Evolutionary conservation across 1,140 invertebrate species (phyloP), one percentile per base, ranked within the genome.

Genomic region (Aphelenchoides besseyi): DNA sequence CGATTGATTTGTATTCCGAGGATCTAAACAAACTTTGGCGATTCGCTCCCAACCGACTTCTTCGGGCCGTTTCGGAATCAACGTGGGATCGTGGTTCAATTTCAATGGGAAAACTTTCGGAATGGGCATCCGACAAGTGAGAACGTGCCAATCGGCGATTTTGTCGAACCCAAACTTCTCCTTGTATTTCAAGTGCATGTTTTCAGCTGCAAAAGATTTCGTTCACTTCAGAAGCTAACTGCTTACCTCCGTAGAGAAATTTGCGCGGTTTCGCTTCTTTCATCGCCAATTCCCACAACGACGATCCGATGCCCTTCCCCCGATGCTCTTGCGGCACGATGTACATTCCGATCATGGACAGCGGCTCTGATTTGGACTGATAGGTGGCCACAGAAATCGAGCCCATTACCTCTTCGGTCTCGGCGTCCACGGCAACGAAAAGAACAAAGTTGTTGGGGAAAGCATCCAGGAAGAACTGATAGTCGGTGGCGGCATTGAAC

Each of bases 231-330:
- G n/a, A 29, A 0, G 0, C 36, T 29, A 28, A 53, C n/a, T 0
- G n/a, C 8, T 66, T 53, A 66, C 63, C 63, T 29, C 63, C 63
- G 30, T 36, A 66, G 16, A 66, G 30, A 30, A 66, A 66, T 2
- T 33, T 66, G 16, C 36, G 16, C 16, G 2, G 32, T 53, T 0
- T 30, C 12, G 28, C 30, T 23, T 12, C 16, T 29, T 33, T 32
- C 12, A 36, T 66, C n/a, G 63, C 63, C 3, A 33, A 9, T 26
- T 66, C 32, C 12, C 16, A 66, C n/a, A 66, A 32, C 16, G 16
- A 37, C 1, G 36, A n/a, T 16, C 63, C 63, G 30, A 66, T 18
- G 16, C 63, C 63, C 3, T 35, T 37, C 12, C 63, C 63, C 30
- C 29, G 35, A 32, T 66, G n/a, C 1, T 29, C 16, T 23, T 16